Conservation (phyloP, 1,140 invertebrate species). For the Conopomorpha cramerella region DNA sequence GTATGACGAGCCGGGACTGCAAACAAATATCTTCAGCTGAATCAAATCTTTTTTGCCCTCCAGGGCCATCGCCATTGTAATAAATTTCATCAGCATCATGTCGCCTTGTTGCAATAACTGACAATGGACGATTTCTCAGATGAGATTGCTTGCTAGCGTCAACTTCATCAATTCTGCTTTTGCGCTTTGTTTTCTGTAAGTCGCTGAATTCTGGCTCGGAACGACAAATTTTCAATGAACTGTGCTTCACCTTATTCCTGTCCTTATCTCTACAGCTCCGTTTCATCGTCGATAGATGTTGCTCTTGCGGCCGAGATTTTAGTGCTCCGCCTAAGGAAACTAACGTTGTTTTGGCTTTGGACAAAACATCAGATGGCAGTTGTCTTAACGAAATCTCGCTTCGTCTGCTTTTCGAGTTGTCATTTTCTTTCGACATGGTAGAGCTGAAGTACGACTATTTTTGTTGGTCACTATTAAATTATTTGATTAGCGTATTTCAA, state of each 20-base stretch:
- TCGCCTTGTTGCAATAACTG: constrained; percentile 31
- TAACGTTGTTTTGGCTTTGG: constrained; percentile 40
- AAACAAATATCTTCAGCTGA: constrained; percentile 43
- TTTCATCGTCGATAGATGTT: constrained; percentile 14
- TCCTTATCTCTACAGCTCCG: constrained; percentile 20
- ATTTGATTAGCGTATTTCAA: too few relatives aligned
- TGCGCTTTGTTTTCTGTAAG: constrained; percentile 27
- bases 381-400: constrained; percentile 29
- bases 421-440: constrained; percentile 31
- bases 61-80: constrained; percentile 18
- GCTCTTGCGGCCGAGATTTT: constrained; percentile 31
- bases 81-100: constrained; percentile 28
- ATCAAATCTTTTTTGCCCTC: constrained; percentile 24
- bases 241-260: constrained; percentile 21
- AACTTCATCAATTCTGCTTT: constrained; percentile 34
- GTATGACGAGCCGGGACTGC: constrained; percentile 41
- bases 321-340: constrained; percentile 33
- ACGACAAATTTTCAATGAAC: constrained; percentile 28
- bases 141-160: too few relatives aligned
- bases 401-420: constrained; percentile 27
- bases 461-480: constrained; percentile 13
- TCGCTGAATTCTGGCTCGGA: constrained; percentile 44
- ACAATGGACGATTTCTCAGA: constrained; percentile 26
- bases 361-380: constrained; percentile 34
- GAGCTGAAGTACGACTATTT: constrained; percentile 5